A percentile compares a stretch with the other conserved stretches of the same genome.
Evolutionary conservation across 2,797 vertebrate species (phyloP).

Genomic region (Chanos chanos): DNA sequence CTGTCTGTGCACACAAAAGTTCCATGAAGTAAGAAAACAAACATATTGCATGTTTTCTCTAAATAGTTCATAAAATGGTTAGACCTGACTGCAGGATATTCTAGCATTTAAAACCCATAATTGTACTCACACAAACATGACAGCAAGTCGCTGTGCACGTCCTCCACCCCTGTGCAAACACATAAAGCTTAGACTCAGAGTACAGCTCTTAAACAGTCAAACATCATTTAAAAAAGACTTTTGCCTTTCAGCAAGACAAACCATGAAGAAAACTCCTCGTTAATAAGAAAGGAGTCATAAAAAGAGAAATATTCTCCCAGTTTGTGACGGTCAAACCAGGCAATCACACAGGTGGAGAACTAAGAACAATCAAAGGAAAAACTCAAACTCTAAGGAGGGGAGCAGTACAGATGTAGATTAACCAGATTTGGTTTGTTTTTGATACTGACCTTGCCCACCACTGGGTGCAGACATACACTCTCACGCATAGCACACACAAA

Average conservation of each 20-base stretch:
- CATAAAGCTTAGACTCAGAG: conserved; percentile 53
- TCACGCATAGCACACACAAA: conserved; percentile 10
- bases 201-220: conserved; percentile 72
- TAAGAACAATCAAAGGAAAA: conserved; percentile 27
- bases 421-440: conserved; percentile 25
- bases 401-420: conserved; percentile 32
- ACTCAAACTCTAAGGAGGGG: conserved; percentile 15
- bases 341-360: conserved; percentile 31
- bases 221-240: conserved; percentile 74
- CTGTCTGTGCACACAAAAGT: conserved; percentile 39
- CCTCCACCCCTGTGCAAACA: conserved; percentile 58
- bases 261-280: conserved; percentile 32
- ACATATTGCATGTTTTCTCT: conserved; percentile 52
- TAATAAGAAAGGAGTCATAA: conserved; percentile 43
- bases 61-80: conserved; percentile 14
- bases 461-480: conserved; percentile 18
- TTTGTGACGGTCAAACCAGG: too few species aligned
- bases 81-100: neutral
- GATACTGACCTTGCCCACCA: conserved; percentile 22
- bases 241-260: conserved; percentile 54
- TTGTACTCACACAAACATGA: neutral
- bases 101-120: neutral
- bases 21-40: conserved; percentile 58
- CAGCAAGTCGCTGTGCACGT: conserved; percentile 9
- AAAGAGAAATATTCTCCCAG: conserved; percentile 13